Conservation (phyloP, 2,797 vertebrate genomes). For the Microctenopoma steveboyesi region DNA sequence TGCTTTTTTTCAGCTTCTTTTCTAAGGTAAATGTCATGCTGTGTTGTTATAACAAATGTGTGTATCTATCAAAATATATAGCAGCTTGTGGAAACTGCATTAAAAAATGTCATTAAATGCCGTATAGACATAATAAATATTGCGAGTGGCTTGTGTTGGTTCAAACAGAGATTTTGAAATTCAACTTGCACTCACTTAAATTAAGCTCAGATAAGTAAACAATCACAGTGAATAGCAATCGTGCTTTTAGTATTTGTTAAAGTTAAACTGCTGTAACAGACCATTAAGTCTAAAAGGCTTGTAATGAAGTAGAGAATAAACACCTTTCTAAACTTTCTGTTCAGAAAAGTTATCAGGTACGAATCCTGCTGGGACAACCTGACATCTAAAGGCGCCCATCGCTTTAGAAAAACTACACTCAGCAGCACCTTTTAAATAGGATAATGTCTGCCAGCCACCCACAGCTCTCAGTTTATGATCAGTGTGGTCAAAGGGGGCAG, state of each 20-base stretch:
- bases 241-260: not conserved
- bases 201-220: not conserved
- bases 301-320: slow-evolving; percentile 1
- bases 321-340: slow-evolving; percentile 5
- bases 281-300: not conserved
- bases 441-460: slow-evolving; percentile 54
- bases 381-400: slow-evolving; percentile 34
- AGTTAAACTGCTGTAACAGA: not conserved
- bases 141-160: not conserved
- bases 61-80: slow-evolving; percentile 1
- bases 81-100: not conserved
- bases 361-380: slow-evolving; percentile 32
- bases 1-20: no score
- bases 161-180: not conserved
- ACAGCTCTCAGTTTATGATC: slow-evolving; percentile 64
- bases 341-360: slow-evolving; percentile 22
- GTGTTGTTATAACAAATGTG: not conserved
- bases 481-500: slow-evolving; percentile 58
- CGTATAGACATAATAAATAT: not conserved
- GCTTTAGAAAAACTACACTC: slow-evolving; percentile 56
- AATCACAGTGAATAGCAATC: not conserved
- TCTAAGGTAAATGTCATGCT: not conserved
- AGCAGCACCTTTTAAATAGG: slow-evolving; percentile 52
- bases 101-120: not conserved
- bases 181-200: not conserved